These are phyloP conservation scores for Drosophila eohydei DNA, from an alignment of 2,888 invertebrate genomes.

Conservation along the genomic window DNA sequence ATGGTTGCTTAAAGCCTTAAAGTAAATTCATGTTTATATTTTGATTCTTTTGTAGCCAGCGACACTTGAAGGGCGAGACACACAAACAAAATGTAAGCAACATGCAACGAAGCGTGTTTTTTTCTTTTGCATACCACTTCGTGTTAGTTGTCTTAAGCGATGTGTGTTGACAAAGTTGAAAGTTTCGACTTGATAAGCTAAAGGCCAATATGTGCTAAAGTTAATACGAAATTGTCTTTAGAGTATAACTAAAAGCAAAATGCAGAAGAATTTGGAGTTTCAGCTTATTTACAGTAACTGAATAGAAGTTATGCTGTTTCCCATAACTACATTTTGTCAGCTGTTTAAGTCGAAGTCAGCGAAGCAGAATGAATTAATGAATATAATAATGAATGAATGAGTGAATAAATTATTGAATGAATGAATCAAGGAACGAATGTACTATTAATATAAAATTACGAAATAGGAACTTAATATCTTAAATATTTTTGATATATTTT, in stretches of 20 bases:
- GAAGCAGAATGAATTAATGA: no score
- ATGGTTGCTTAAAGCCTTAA: constrained; percentile 38
- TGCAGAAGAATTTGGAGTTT: background rate
- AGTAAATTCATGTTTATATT: constrained; percentile 68
- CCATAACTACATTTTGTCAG: no score
- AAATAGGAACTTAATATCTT: background rate
- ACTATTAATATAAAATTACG: background rate
- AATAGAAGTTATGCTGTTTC: no score
- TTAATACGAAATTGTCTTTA: background rate
- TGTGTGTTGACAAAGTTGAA: constrained; percentile 27
- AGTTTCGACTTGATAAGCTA: constrained; percentile 31
- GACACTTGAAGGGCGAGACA: background rate
- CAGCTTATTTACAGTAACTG: no score
- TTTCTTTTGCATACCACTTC: background rate
- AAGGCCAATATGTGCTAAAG: background rate
- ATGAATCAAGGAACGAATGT: background rate
- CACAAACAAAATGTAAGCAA: constrained; percentile 22
- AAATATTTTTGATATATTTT: background rate
- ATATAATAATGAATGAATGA: no score
- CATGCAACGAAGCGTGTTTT: constrained; percentile 56
- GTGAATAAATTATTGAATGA: no score
- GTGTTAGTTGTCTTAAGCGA: constrained; percentile 10
- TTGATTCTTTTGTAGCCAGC: constrained; percentile 27
- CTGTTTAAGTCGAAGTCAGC: background rate
- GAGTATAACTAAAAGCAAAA: background rate